Conservation (phyloP, 2,888 invertebrate species). For the Marronus borbonicus region DNA sequence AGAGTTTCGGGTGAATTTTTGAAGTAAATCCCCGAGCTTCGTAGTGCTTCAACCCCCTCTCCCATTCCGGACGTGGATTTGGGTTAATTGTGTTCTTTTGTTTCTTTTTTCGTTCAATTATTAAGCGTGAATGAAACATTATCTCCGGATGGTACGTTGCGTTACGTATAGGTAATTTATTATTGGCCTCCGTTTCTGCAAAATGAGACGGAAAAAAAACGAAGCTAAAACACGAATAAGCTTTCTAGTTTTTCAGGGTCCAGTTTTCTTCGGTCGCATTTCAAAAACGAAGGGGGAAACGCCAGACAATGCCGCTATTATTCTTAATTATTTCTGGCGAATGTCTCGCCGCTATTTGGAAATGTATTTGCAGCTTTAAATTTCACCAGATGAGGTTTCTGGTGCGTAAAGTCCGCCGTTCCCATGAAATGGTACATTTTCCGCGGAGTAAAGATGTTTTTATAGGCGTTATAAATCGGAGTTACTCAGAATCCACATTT, state of each 20-base stretch:
- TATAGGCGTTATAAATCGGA: slow-evolving; percentile 22
- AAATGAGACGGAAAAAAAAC: not conserved
- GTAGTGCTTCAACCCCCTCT: not conserved
- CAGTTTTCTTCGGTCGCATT: not conserved
- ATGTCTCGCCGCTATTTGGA: slow-evolving; percentile 28
- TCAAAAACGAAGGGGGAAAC: not conserved
- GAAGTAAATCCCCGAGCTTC: slow-evolving; percentile 13
- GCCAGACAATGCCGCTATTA: slow-evolving; percentile 23
- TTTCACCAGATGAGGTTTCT: slow-evolving; percentile 1
- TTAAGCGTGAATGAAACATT: slow-evolving; percentile 39
- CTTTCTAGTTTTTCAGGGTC: slow-evolving; percentile 7
- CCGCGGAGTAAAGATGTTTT: slow-evolving; percentile 13
- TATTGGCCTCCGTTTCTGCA: slow-evolving; percentile 4
- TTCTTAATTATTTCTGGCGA: slow-evolving; percentile 37
- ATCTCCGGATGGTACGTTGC: slow-evolving; percentile 2
- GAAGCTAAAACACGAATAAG: slow-evolving; percentile 22
- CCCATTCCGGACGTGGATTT: slow-evolving; percentile 4
- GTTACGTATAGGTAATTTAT: slow-evolving; percentile 24
- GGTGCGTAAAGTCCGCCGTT: not conserved
- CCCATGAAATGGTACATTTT: slow-evolving; percentile 14
- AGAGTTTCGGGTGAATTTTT: slow-evolving; percentile 11
- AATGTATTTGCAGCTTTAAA: slow-evolving; percentile 25
- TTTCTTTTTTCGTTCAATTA: slow-evolving; percentile 31
- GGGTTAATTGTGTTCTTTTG: slow-evolving; percentile 21
- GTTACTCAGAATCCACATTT: slow-evolving; percentile 29